Percentiles rank a stretch among this genome's conserved stretches.
These are phyloP conservation scores for Drosophila aldrichi DNA, from an alignment of 2,888 invertebrate species.

Conservation along the genomic window DNA sequence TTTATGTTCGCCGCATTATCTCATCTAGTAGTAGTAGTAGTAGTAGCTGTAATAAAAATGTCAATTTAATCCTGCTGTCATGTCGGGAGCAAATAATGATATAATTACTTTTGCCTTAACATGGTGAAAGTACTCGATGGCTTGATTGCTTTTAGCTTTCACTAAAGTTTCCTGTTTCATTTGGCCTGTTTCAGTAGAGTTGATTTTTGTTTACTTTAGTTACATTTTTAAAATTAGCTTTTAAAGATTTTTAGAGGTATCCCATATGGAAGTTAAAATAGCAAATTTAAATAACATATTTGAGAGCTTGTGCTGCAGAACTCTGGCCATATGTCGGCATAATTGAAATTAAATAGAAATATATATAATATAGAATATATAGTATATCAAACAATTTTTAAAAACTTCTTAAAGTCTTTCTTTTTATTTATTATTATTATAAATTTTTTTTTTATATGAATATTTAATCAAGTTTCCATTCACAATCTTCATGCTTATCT, in stretches of 20 bases:
- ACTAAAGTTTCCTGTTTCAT: constrained; percentile 4
- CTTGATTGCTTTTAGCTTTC: constrained; percentile 5
- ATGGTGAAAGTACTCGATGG: background rate
- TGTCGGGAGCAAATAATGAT: background rate
- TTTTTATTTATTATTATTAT: too few species aligned
- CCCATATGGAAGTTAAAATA: background rate
- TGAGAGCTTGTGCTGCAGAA: background rate
- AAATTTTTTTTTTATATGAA: too few species aligned
- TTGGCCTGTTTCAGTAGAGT: background rate
- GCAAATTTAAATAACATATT: background rate
- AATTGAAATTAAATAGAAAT: too few species aligned
- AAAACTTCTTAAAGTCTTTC: background rate
- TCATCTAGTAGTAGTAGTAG: background rate
- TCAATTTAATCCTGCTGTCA: constrained; percentile 11
- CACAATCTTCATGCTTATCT: background rate
- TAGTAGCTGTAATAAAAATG: background rate
- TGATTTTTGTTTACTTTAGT: too few species aligned
- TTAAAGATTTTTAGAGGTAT: too few species aligned
- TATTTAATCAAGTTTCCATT: background rate
- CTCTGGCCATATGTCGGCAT: background rate
- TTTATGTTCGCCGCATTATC: constrained; percentile 21
- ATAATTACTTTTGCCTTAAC: background rate
- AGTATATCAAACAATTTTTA: background rate
- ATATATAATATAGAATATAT: too few species aligned
- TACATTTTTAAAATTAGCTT: too few species aligned